These are phyloP conservation scores for Eugnorisma glareosa DNA, from an alignment of 2,888 invertebrate species.

Conservation along the genomic window DNA sequence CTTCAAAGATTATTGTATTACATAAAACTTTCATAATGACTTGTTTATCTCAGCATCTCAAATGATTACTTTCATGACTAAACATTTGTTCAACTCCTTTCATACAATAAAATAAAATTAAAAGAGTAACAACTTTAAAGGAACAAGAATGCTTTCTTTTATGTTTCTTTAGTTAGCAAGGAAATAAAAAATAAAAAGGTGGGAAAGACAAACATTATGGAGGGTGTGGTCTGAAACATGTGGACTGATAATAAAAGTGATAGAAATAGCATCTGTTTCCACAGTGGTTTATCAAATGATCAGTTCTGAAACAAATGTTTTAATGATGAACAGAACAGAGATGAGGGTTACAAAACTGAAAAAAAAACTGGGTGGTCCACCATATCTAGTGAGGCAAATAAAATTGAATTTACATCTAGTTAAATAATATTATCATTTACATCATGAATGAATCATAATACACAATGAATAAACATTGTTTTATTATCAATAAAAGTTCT, in stretches of 20 bases:
- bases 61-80: slow-evolving; percentile 48
- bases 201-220: slow-evolving; percentile 25
- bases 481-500: slow-evolving; percentile 40
- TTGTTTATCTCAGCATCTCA: slow-evolving; percentile 49
- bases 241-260: slow-evolving; percentile 54
- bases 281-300: slow-evolving; percentile 70
- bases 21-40: slow-evolving; percentile 54
- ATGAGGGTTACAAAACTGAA: slow-evolving; percentile 41
- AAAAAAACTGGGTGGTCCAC: slow-evolving; percentile 48
- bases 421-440: slow-evolving; percentile 41
- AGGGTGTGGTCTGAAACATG: slow-evolving; percentile 45
- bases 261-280: slow-evolving; percentile 67
- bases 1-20: slow-evolving; percentile 43
- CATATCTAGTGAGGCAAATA: slow-evolving; percentile 3
- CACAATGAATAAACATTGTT: slow-evolving; percentile 45
- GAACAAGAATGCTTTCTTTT: slow-evolving; percentile 33
- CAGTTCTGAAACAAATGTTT: slow-evolving; percentile 55
- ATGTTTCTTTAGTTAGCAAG: slow-evolving; percentile 21
- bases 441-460: slow-evolving; percentile 52
- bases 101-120: slow-evolving; percentile 38
- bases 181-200: slow-evolving; percentile 39
- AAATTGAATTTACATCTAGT: slow-evolving; percentile 31
- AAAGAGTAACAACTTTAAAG: slow-evolving; percentile 25
- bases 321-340: slow-evolving; percentile 48
- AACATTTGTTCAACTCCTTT: slow-evolving; percentile 42